Evolutionary conservation across 30 jellyfish, hydroid and myxozoan species (phyloP).

Genomic region (Cassiopea xamachana): DNA sequence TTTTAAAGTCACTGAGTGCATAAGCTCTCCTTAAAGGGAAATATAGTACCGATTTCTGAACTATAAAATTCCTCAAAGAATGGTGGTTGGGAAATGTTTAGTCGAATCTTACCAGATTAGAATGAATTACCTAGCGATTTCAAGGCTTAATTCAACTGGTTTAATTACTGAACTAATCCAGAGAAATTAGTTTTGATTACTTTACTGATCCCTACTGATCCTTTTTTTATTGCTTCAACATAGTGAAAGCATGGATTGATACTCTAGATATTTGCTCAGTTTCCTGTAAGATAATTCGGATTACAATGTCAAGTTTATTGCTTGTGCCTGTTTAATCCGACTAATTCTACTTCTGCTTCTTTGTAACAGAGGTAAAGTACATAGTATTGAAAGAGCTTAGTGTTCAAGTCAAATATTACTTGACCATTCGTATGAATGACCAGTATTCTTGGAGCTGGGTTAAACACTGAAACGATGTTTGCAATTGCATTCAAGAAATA

Average conservation of each 20-base stretch:
- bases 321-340: not conserved
- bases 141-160: not conserved
- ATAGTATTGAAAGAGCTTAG: too few species aligned
- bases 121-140: not conserved
- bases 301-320: not conserved
- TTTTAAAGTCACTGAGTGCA: too few species aligned
- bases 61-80: not conserved
- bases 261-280: not conserved
- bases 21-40: too few species aligned
- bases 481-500: too few species aligned
- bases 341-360: not conserved
- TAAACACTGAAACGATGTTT: too few species aligned
- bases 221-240: not conserved
- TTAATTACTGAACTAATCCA: not conserved
- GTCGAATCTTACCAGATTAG: not conserved
- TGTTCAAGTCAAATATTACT: too few species aligned
- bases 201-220: not conserved
- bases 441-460: too few species aligned
- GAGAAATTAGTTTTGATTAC: not conserved
- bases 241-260: not conserved
- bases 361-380: not conserved
- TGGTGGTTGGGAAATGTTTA: not conserved
- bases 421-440: too few species aligned
- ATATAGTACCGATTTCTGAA: not conserved
- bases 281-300: not conserved